phyloP scores from a whole-genome alignment of 2,888 invertebrate genomes.

The Euspilapteryx auroguttella region DNA sequence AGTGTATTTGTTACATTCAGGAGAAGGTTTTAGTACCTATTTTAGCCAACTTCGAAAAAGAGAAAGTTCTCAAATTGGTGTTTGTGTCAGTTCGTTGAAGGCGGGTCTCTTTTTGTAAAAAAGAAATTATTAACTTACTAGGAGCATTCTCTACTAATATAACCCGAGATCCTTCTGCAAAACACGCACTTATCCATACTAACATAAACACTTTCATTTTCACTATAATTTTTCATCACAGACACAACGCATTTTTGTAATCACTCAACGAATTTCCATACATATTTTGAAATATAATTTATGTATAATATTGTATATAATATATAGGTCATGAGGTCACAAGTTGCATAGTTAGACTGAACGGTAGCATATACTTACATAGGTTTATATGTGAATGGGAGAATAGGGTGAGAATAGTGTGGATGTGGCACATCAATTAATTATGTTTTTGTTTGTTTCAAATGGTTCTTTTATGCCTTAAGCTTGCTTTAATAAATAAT shows the following conservation, averaged over 20 bases:
- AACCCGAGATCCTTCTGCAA: conserved; percentile 28
- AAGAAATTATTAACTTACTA: no score
- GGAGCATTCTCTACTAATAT: conserved; percentile 53
- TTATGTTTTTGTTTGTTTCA: no score
- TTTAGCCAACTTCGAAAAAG: no score
- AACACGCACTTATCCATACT: conserved; percentile 20
- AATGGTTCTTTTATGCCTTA: no score
- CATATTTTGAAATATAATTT: conserved; percentile 3
- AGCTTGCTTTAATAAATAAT: no score
- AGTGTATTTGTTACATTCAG: no score
- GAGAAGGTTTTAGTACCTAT: no score
- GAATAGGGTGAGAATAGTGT: conserved; percentile 19
- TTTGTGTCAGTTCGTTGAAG: no score
- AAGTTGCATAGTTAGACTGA: conserved; percentile 38
- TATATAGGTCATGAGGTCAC: conserved; percentile 37
- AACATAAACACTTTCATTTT: conserved; percentile 36
- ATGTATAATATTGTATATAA: conserved; percentile 8
- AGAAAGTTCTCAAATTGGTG: no score
- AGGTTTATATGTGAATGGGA: conserved; percentile 51
- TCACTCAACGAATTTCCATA: conserved; percentile 6
- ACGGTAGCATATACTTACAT: conserved; percentile 40
- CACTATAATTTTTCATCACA: conserved; percentile 25
- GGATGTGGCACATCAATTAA: conserved; percentile 15
- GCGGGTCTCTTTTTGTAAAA: no score
- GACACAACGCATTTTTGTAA: conserved; percentile 13